A percentile compares a stretch with the other conserved stretches of the same genome.
Conservation (phyloP, 2,797 vertebrate species). For the Coregonus ussuriensis region DNA sequence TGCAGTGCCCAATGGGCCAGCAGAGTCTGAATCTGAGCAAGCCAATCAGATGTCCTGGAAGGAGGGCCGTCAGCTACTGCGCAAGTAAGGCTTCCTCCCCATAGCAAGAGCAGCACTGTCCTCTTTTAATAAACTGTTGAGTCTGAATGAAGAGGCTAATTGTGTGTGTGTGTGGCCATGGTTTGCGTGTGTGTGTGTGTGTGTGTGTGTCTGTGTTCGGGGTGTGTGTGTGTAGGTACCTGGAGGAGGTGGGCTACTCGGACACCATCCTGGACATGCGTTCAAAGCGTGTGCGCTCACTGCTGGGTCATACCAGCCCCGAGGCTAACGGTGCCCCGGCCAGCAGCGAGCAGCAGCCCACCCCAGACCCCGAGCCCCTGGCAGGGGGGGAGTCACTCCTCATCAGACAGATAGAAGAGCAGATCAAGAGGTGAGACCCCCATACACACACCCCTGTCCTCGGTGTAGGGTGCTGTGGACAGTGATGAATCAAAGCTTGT, state of each 20-base stretch:
- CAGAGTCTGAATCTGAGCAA: constrained; percentile 80
- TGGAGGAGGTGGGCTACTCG: constrained; percentile 91
- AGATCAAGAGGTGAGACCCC: constrained; percentile 85
- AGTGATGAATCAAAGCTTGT: not conserved
- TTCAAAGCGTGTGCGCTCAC: constrained; percentile 84
- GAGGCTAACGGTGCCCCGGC: constrained; percentile 80
- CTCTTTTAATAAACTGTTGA: not conserved
- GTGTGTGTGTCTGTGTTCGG: constrained; percentile 10
- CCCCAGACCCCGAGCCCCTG: constrained; percentile 67
- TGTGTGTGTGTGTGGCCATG: not conserved
- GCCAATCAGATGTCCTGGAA: constrained; percentile 90
- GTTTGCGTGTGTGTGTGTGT: not conserved
- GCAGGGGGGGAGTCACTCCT: constrained; percentile 79
- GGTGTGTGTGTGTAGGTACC: constrained; percentile 74
- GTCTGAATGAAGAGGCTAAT: not conserved
- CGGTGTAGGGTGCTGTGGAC: not conserved
- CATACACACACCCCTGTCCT: not conserved
- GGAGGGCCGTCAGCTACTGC: constrained; percentile 89
- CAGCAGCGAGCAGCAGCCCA: constrained; percentile 52
- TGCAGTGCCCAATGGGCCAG: constrained; percentile 86
- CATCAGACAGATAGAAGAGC: constrained; percentile 90
- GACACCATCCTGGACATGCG: constrained; percentile 92
- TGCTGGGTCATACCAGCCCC: constrained; percentile 83
- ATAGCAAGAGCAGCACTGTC: constrained; percentile 11
- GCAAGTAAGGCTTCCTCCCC: constrained; percentile 78